Evolutionary conservation across 2,888 invertebrate genomes (phyloP).

Genomic region (Dolichomitus sp.): DNA sequence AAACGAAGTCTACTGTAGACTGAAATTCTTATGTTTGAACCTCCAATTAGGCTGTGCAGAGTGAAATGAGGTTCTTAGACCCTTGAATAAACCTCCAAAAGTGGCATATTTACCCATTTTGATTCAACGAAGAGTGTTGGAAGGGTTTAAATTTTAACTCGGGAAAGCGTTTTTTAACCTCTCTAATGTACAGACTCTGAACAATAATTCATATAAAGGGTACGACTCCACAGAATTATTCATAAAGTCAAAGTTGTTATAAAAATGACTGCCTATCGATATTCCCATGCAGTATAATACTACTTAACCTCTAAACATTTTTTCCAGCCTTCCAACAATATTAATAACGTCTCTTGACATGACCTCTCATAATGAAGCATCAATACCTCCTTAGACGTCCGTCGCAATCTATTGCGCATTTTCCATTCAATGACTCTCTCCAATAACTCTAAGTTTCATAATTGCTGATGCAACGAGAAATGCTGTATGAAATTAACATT

Average conservation of each 20-base stretch:
- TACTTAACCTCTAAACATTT: neutral
- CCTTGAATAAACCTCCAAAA: too few species aligned
- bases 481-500: constrained; percentile 2
- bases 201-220: neutral
- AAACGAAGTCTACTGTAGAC: too few species aligned
- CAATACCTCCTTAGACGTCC: neutral
- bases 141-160: too few species aligned
- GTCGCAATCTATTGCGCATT: neutral
- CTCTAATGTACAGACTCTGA: too few species aligned
- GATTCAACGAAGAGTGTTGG: too few species aligned
- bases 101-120: too few species aligned
- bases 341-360: neutral
- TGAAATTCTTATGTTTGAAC: too few species aligned
- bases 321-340: neutral
- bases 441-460: neutral
- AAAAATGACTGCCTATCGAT: neutral
- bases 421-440: neutral
- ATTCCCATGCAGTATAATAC: neutral
- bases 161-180: too few species aligned
- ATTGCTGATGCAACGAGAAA: constrained; percentile 1
- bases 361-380: neutral
- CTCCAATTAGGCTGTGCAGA: too few species aligned
- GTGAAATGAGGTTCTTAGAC: too few species aligned
- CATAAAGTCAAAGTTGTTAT: neutral
- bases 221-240: neutral